Conservation (phyloP, 2,113 vertebrate species). For the Oncorhynchus nerka region DNA sequence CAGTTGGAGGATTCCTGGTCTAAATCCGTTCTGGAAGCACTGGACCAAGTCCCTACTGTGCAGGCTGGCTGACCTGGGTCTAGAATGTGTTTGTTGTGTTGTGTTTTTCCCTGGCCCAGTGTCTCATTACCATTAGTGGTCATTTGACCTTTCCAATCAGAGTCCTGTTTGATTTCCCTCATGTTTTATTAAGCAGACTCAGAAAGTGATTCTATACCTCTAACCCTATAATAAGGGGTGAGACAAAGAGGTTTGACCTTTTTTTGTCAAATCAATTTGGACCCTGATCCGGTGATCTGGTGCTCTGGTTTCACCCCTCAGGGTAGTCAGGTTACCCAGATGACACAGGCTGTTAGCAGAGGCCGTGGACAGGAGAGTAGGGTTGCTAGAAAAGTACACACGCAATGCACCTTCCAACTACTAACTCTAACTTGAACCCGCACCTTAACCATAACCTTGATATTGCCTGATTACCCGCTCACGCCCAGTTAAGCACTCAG, state of each 20-base stretch:
- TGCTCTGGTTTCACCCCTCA: conserved; percentile 33
- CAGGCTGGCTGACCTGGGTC: not conserved
- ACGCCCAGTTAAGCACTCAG: too few species aligned
- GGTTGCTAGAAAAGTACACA: not conserved
- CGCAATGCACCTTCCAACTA: too few species aligned
- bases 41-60: not conserved
- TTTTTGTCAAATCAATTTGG: conserved; percentile 42
- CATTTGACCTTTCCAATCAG: conserved; percentile 42
- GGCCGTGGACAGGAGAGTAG: not conserved
- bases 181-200: conserved; percentile 59
- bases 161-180: conserved; percentile 35
- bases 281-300: conserved; percentile 18
- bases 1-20: too few species aligned
- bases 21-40: not conserved
- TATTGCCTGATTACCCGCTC: too few species aligned
- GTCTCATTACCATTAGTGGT: conserved; percentile 42
- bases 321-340: conserved; percentile 48
- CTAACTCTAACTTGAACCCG: too few species aligned
- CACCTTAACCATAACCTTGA: too few species aligned
- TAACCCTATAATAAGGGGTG: conserved; percentile 45
- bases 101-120: conserved; percentile 15
- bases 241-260: conserved; percentile 47
- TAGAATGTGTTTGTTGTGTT: conserved; percentile 8
- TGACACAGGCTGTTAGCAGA: conserved; percentile 13
- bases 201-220: conserved; percentile 17